Conservation (phyloP, 2,113 vertebrate species). For the Acrocephalus kingi region DNA sequence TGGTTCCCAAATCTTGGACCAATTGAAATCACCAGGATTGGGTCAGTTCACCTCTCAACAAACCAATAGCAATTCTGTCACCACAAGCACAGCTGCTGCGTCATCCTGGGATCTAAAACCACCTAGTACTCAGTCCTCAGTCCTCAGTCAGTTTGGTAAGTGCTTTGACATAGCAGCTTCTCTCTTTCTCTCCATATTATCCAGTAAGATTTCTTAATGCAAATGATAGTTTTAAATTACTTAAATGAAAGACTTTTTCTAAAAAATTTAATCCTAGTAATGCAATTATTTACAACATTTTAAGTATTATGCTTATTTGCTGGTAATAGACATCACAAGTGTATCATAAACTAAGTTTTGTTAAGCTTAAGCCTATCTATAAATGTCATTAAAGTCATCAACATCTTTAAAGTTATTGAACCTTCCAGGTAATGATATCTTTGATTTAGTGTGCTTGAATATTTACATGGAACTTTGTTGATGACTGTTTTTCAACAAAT, state of each 20-base stretch:
- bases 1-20: slow-evolving; percentile 85
- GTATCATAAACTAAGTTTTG: not conserved
- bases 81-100: slow-evolving; percentile 43
- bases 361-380: not conserved
- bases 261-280: not conserved
- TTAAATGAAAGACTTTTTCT: not conserved
- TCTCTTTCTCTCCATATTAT: not conserved
- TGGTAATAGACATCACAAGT: not conserved
- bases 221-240: not conserved
- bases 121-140: slow-evolving; percentile 71
- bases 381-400: not conserved
- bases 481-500: not conserved
- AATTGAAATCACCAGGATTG: slow-evolving; percentile 80
- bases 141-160: slow-evolving; percentile 88
- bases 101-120: slow-evolving; percentile 82
- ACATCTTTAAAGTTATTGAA: not conserved
- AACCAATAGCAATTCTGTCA: slow-evolving; percentile 62
- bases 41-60: slow-evolving; percentile 78
- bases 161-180: not conserved
- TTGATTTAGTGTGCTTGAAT: not conserved
- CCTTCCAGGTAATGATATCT: not conserved
- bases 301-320: not conserved
- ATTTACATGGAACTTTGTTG: not conserved
- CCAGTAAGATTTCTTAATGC: not conserved
- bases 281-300: not conserved